Evolutionary conservation across 2,113 vertebrate species (phyloP).

Genomic region (Nyctereutes procyonoides): DNA sequence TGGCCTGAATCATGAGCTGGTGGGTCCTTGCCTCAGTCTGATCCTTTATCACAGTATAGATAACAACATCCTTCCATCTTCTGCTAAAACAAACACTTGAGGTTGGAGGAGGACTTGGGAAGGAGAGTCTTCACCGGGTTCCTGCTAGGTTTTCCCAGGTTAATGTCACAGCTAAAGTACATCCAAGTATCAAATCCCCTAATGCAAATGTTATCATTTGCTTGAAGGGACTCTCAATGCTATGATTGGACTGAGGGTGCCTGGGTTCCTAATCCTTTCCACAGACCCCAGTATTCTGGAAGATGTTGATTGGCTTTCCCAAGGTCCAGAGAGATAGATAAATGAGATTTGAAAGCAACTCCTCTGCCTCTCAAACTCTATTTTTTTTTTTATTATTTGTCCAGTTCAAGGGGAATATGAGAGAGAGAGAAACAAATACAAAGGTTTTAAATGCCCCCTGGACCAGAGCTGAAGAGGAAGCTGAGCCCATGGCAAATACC

Average conservation of each 20-base stretch:
- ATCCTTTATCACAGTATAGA: neutral
- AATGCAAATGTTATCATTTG: neutral
- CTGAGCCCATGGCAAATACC: neutral
- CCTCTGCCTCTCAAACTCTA: neutral
- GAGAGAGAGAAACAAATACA: neutral
- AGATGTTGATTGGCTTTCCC: neutral
- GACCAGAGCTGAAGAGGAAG: neutral
- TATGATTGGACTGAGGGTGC: neutral
- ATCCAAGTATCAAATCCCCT: neutral
- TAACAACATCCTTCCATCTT: neutral
- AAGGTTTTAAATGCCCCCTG: neutral
- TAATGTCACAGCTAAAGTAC: neutral
- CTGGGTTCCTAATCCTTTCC: neutral
- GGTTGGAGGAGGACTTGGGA: neutral
- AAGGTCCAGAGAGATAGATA: neutral
- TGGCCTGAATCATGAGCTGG: neutral
- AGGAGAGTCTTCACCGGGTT: neutral
- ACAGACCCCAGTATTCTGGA: neutral
- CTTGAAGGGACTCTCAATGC: neutral
- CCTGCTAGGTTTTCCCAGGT: neutral
- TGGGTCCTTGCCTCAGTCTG: neutral
- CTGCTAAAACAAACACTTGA: neutral
- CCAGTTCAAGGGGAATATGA: neutral
- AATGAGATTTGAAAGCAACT: neutral
- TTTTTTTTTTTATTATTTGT: slow-evolving; percentile 11